These are phyloP conservation scores for Aphelenchoides bicaudatus DNA, from an alignment of 2,888 invertebrate genomes.

Conservation along the genomic window DNA sequence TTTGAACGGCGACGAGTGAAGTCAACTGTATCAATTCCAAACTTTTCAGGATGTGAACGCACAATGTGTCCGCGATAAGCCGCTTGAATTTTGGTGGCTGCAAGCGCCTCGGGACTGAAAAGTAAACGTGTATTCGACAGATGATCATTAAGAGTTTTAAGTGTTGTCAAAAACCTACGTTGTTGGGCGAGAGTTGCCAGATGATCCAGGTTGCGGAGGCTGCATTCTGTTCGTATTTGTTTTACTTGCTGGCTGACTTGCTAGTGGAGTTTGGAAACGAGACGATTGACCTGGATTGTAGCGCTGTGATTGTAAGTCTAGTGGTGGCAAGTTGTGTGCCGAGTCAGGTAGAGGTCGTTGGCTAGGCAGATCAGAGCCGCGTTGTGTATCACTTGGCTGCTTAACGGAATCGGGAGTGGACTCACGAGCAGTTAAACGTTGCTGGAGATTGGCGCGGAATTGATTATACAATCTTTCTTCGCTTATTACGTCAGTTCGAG, in stretches of 20 bases:
- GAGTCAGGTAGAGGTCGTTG: slow-evolving; percentile 7
- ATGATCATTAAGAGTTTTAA: no score
- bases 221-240: slow-evolving; percentile 5
- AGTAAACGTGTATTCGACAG: no score
- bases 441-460: slow-evolving; percentile 59
- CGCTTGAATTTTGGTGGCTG: slow-evolving; percentile 85
- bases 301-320: slow-evolving; percentile 3
- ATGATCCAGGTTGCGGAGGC: slow-evolving; percentile 16
- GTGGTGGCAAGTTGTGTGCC: neutral
- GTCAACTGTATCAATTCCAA: slow-evolving; percentile 69
- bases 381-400: neutral
- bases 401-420: neutral
- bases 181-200: slow-evolving; percentile 25
- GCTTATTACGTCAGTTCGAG: slow-evolving; percentile 42
- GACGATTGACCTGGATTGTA: neutral
- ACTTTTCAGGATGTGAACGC: slow-evolving; percentile 69
- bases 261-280: neutral
- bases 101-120: slow-evolving; percentile 64
- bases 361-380: neutral
- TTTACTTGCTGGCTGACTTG: neutral
- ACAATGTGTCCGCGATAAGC: slow-evolving; percentile 80
- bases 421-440: slow-evolving; percentile 49
- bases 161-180: no score
- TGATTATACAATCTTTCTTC: slow-evolving; percentile 52
- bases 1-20: slow-evolving; percentile 47